A percentile compares a stretch with the other conserved stretches of the same genome.
phyloP scores from a whole-genome alignment of 37 sponge, comb jelly and placozoan genomes.

The Cladorhizidae sp. region DNA sequence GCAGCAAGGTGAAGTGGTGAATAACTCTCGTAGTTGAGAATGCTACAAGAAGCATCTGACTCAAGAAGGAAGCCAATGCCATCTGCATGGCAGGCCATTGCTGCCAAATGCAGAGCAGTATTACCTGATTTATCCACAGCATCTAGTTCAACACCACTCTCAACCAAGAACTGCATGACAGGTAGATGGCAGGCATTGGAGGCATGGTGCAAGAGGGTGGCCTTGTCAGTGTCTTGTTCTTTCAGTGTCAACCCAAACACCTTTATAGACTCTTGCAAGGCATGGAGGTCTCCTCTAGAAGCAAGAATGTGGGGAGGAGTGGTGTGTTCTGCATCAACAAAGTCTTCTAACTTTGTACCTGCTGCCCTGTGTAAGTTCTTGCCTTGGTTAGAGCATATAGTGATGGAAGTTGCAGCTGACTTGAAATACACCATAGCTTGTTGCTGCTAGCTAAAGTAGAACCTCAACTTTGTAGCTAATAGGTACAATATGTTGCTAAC shows the following conservation, averaged over 20 bases:
- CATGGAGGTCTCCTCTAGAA: slow-evolving; percentile 42
- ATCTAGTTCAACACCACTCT: slow-evolving; percentile 51
- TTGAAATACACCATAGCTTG: too few species aligned
- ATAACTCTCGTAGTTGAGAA: slow-evolving; percentile 41
- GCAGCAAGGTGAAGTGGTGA: slow-evolving; percentile 74
- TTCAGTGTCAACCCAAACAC: slow-evolving; percentile 33
- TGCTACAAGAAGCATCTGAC: slow-evolving; percentile 34
- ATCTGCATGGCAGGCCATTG: slow-evolving; percentile 12
- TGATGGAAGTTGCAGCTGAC: too few species aligned
- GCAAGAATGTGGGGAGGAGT: slow-evolving; percentile 37
- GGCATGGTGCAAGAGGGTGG: slow-evolving; percentile 68
- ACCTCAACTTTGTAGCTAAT: too few species aligned
- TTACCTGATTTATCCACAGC: slow-evolving; percentile 64
- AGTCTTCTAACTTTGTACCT: not conserved
- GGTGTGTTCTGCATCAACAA: not conserved
- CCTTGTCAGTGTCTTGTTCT: slow-evolving; percentile 25
- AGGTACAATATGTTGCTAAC: too few species aligned
- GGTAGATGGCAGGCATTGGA: slow-evolving; percentile 41
- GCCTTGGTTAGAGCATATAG: too few species aligned
- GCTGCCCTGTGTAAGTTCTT: too few species aligned
- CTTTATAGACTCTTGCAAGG: slow-evolving; percentile 30
- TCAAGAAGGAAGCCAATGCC: slow-evolving; percentile 57
- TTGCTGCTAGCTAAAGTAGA: too few species aligned
- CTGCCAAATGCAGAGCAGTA: slow-evolving; percentile 86
- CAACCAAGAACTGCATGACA: slow-evolving; percentile 61